Conservation (phyloP, 2,888 invertebrate genomes). For the Acronicta leporina region DNA sequence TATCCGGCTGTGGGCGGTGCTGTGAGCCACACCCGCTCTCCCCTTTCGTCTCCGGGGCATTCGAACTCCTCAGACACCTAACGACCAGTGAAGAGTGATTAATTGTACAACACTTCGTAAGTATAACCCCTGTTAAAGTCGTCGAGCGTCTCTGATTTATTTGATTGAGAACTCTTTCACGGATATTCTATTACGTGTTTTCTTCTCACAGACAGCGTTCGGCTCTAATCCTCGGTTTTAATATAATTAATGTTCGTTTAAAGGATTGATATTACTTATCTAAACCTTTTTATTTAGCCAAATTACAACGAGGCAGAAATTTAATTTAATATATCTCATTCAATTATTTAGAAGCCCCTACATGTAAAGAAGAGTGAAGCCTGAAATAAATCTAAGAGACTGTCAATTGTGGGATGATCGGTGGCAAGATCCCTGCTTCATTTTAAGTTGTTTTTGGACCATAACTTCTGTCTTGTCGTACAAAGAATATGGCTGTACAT, state of each 20-base stretch:
- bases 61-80: slow-evolving; percentile 77
- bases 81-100: slow-evolving; percentile 85
- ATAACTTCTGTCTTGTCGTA: too few species aligned
- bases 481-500: too few species aligned
- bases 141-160: slow-evolving; percentile 77
- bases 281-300: slow-evolving; percentile 24
- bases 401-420: too few species aligned
- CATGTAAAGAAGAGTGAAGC: too few species aligned
- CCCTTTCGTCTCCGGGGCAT: slow-evolving; percentile 79
- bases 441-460: too few species aligned
- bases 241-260: slow-evolving; percentile 56
- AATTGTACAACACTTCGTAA: slow-evolving; percentile 68
- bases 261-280: slow-evolving; percentile 21
- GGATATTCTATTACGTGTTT: slow-evolving; percentile 74
- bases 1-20: slow-evolving; percentile 85
- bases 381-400: too few species aligned
- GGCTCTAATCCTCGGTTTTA: slow-evolving; percentile 56
- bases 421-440: too few species aligned
- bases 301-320: slow-evolving; percentile 2
- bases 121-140: slow-evolving; percentile 68
- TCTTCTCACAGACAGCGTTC: slow-evolving; percentile 58
- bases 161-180: slow-evolving; percentile 79
- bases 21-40: slow-evolving; percentile 80
- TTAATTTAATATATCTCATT: not conserved
- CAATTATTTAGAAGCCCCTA: too few species aligned